Evolutionary conservation across 2,888 invertebrate species (phyloP).

Genomic region (Diarsia rubi): DNA sequence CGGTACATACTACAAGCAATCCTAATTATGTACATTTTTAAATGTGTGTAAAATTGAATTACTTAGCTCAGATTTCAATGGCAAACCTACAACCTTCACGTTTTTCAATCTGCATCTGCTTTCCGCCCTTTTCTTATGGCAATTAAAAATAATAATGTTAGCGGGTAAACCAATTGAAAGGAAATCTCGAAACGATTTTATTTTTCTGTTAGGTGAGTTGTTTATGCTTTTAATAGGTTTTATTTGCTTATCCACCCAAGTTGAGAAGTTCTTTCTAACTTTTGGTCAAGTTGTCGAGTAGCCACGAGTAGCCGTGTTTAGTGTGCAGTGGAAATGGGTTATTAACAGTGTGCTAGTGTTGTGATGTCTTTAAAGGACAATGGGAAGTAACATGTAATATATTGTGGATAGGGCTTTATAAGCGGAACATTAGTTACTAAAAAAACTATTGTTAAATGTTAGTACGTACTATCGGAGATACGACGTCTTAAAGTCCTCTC

Average conservation of each 20-base stretch:
- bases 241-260: constrained; percentile 29
- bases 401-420: too few species aligned
- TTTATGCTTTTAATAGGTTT: constrained; percentile 9
- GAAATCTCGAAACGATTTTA: not conserved
- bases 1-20: not conserved
- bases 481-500: too few species aligned
- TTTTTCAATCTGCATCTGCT: constrained; percentile 11
- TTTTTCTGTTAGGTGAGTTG: not conserved
- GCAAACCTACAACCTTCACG: not conserved
- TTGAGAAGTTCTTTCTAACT: constrained; percentile 19
- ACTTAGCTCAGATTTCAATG: not conserved
- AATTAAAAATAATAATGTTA: constrained; percentile 5
- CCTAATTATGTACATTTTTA: not conserved
- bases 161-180: not conserved
- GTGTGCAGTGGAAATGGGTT: constrained; percentile 1
- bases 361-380: too few species aligned
- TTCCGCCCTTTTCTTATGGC: not conserved
- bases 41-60: not conserved
- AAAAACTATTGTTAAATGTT: too few species aligned
- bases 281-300: constrained; percentile 21
- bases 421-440: too few species aligned
- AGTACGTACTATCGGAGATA: too few species aligned
- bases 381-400: too few species aligned
- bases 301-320: constrained; percentile 31
- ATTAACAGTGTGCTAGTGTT: not conserved